Conservation (phyloP, 53 echinoderm and acorn worm genomes). For the Temnopleurus reevesii region DNA sequence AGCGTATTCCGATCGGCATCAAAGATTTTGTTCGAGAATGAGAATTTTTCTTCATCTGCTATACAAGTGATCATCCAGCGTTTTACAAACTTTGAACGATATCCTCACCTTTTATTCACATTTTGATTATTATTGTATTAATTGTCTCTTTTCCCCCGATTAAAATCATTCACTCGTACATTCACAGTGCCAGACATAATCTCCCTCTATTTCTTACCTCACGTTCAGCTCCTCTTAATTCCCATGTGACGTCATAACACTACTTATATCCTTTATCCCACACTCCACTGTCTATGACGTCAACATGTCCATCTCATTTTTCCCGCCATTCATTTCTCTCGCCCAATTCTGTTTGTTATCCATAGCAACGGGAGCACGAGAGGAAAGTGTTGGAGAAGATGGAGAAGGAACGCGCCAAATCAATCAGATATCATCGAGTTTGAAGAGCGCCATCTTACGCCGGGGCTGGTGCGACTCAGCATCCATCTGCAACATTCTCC, state of each 20-base stretch:
- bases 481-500: no score
- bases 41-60: no score
- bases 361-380: conserved; percentile 60
- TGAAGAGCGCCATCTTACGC: conserved; percentile 51
- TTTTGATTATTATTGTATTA: no score
- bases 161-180: no score
- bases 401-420: conserved; percentile 58
- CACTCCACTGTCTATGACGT: conserved; percentile 6
- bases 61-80: no score
- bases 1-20: no score
- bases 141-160: no score
- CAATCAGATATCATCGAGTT: conserved; percentile 54
- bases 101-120: no score
- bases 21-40: no score
- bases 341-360: conserved; percentile 45
- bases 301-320: conserved; percentile 26
- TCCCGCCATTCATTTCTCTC: conserved; percentile 36
- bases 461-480: no score
- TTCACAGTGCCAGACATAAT: no score
- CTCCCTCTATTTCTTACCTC: not conserved
- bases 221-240: not conserved
- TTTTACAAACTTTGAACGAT: no score
- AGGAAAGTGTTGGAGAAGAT: conserved; percentile 56
- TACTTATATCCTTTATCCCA: not conserved
- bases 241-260: not conserved